phyloP scores from a whole-genome alignment of 2,888 invertebrate species.

The Melanchra persicariae region DNA sequence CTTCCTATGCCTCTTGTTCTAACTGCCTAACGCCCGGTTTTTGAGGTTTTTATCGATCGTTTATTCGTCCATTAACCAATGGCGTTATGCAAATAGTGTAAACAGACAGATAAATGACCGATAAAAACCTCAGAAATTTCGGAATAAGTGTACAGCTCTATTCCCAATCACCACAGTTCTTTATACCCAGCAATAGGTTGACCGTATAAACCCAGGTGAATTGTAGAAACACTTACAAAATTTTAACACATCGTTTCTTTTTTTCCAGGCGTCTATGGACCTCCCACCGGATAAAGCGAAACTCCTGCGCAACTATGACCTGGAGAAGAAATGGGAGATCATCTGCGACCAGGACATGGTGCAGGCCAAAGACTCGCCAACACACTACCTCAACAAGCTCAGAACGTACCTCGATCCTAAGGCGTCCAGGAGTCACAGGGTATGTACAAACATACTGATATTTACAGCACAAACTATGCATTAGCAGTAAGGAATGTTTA shows the following conservation, averaged over 20 bases:
- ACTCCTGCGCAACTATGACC: conserved; percentile 98
- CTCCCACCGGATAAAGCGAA: conserved; percentile 99
- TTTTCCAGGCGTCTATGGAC: conserved; percentile 98
- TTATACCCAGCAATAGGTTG: too few species aligned
- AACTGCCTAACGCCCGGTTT: too few species aligned
- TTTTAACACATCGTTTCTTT: conserved; percentile 28
- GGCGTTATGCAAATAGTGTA: too few species aligned
- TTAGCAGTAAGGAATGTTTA: not conserved
- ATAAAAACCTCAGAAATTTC: too few species aligned
- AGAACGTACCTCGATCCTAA: conserved; percentile 99
- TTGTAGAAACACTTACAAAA: not conserved
- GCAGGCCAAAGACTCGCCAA: conserved; percentile 99
- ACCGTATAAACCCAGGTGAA: not conserved
- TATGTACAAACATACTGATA: conserved; percentile 87
- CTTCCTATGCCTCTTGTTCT: too few species aligned
- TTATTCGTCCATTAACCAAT: too few species aligned
- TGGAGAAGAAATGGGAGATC: conserved; percentile 99
- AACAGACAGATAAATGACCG: too few species aligned
- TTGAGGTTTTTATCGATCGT: too few species aligned
- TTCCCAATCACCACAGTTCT: too few species aligned
- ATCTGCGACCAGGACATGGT: conserved; percentile 99
- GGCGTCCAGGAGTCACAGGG: conserved; percentile 98
- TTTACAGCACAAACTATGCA: not conserved
- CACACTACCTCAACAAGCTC: conserved; percentile 98
- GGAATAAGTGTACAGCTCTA: too few species aligned